Conservation (phyloP, 2,888 invertebrate genomes). For the Thumatha senex region DNA sequence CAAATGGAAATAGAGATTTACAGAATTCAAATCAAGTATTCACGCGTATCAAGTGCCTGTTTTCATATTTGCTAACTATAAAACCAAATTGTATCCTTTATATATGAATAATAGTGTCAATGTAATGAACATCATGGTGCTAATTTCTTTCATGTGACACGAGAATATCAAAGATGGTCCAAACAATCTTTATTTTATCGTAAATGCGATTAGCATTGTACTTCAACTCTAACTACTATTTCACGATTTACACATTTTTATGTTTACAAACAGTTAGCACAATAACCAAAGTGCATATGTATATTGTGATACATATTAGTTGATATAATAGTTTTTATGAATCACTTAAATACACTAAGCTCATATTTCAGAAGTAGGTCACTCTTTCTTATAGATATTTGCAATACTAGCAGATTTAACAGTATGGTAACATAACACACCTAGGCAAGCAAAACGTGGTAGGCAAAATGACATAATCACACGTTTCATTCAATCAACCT, state of each 20-base stretch:
- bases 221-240: slow-evolving; percentile 26
- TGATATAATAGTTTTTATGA: neutral
- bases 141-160: slow-evolving; percentile 49
- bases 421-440: too few relatives aligned
- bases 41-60: neutral
- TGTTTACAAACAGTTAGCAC: slow-evolving; percentile 13
- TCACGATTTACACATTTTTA: slow-evolving; percentile 35
- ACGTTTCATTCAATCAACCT: too few relatives aligned
- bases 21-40: neutral
- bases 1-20: neutral
- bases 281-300: slow-evolving; percentile 5
- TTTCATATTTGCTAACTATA: slow-evolving; percentile 9
- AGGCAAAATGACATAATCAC: too few relatives aligned
- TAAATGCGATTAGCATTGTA: slow-evolving; percentile 25
- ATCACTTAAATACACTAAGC: neutral
- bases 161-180: slow-evolving; percentile 27
- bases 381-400: neutral
- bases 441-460: too few relatives aligned
- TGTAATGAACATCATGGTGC: slow-evolving; percentile 24
- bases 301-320: neutral
- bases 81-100: slow-evolving; percentile 15
- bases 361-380: neutral
- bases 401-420: too few relatives aligned
- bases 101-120: slow-evolving; percentile 28
- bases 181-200: slow-evolving; percentile 30